These are phyloP conservation scores for Dendroctonus valens DNA, from an alignment of 1,140 invertebrate genomes.

Conservation along the genomic window DNA sequence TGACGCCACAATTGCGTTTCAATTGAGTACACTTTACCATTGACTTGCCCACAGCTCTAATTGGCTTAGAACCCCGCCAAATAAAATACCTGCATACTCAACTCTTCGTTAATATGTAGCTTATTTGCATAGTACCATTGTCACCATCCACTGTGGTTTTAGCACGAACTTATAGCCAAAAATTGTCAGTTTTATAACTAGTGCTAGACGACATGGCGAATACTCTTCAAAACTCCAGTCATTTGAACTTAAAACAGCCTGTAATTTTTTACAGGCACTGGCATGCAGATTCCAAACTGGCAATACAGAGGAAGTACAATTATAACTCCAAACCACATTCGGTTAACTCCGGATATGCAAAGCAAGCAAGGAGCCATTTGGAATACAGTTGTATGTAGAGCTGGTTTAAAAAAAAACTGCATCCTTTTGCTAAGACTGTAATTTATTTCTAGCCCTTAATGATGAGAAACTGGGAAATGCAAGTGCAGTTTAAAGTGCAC, in stretches of 20 bases:
- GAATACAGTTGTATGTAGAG: slow-evolving; percentile 81
- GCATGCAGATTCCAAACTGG: slow-evolving; percentile 92
- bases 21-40: not conserved
- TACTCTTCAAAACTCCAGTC: not conserved
- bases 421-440: slow-evolving; percentile 6
- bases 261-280: slow-evolving; percentile 66
- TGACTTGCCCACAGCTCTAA: too few relatives aligned
- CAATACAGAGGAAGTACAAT: slow-evolving; percentile 94
- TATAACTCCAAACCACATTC: slow-evolving; percentile 90
- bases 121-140: not conserved
- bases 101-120: not conserved
- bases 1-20: not conserved
- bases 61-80: too few relatives aligned
- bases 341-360: slow-evolving; percentile 92
- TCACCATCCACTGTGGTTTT: too few relatives aligned
- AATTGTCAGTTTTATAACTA: not conserved
- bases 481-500: slow-evolving; percentile 95
- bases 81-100: too few relatives aligned
- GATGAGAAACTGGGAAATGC: slow-evolving; percentile 92
- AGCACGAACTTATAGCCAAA: too few relatives aligned
- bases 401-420: not conserved
- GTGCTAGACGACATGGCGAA: not conserved
- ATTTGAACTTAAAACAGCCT: not conserved
- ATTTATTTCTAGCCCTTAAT: slow-evolving; percentile 70
- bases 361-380: slow-evolving; percentile 91